Conservation (phyloP, 2,888 invertebrate species). For the Anaspis maculata region DNA sequence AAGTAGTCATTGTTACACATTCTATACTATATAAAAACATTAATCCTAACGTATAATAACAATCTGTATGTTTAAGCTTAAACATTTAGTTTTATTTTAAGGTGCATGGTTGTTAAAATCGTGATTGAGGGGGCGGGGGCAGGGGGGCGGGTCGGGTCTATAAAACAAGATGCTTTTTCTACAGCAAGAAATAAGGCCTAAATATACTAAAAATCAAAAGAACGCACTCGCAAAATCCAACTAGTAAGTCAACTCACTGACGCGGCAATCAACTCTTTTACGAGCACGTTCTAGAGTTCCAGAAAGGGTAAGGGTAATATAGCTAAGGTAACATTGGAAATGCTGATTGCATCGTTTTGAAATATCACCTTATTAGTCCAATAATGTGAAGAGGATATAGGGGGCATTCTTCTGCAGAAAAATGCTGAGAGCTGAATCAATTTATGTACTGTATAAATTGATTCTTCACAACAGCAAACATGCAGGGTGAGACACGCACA, state of each 20-base stretch:
- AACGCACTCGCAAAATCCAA: too few species aligned
- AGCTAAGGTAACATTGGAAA: slow-evolving; percentile 46
- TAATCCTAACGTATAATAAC: too few species aligned
- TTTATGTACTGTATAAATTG: slow-evolving; percentile 32
- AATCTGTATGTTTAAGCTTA: too few species aligned
- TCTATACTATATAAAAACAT: too few species aligned
- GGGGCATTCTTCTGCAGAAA: slow-evolving; percentile 32
- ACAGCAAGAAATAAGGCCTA: slow-evolving; percentile 27
- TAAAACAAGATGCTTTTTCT: slow-evolving; percentile 30
- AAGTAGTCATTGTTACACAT: too few species aligned
- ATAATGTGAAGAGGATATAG: too few species aligned
- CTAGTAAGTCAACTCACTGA: too few species aligned
- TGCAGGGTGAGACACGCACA: slow-evolving; percentile 25
- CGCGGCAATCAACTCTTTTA: too few species aligned
- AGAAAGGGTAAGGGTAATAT: slow-evolving; percentile 24
- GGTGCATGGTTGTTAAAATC: too few species aligned
- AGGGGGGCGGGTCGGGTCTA: slow-evolving; percentile 13
- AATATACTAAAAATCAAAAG: too few species aligned
- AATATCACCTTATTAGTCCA: slow-evolving; percentile 30
- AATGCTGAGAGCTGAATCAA: slow-evolving; percentile 31
- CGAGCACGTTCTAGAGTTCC: too few species aligned
- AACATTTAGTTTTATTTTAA: too few species aligned
- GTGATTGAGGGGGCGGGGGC: slow-evolving; percentile 13
- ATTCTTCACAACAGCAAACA: slow-evolving; percentile 28
- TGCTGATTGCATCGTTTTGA: slow-evolving; percentile 32